Conservation (phyloP, 35 echinoderm and acorn worm species). For the Apostichopus californicus region DNA sequence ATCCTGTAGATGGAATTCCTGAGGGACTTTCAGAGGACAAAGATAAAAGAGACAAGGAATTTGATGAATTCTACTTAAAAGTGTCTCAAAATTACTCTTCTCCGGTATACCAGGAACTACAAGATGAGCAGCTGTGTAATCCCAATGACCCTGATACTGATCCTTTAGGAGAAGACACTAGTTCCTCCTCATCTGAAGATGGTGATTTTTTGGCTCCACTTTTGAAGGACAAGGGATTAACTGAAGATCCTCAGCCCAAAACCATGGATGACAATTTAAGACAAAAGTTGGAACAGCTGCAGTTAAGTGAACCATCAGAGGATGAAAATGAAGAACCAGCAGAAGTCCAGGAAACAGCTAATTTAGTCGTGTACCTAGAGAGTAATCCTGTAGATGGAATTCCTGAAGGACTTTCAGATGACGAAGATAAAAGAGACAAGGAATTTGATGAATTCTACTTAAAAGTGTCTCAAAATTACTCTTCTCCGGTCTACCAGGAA, state of each 20-base stretch:
- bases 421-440: not conserved
- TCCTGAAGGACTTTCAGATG: not conserved
- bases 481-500: not conserved
- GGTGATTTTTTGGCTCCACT: slow-evolving; percentile 13
- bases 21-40: not conserved
- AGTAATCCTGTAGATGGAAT: not conserved
- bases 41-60: not conserved
- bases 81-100: not conserved
- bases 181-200: slow-evolving; percentile 21
- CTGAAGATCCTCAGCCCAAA: not conserved
- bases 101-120: not conserved
- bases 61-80: not conserved
- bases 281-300: not conserved
- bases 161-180: not conserved
- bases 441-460: not conserved
- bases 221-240: not conserved
- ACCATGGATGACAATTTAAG: slow-evolving; percentile 9
- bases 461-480: not conserved
- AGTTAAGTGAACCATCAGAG: not conserved
- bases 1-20: not conserved
- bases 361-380: not conserved
- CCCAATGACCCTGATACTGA: not conserved
- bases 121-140: not conserved
- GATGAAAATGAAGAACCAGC: not conserved
- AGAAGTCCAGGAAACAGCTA: not conserved